phyloP scores from a whole-genome alignment of 2,888 invertebrate species.

The Cyclophora punctaria region DNA sequence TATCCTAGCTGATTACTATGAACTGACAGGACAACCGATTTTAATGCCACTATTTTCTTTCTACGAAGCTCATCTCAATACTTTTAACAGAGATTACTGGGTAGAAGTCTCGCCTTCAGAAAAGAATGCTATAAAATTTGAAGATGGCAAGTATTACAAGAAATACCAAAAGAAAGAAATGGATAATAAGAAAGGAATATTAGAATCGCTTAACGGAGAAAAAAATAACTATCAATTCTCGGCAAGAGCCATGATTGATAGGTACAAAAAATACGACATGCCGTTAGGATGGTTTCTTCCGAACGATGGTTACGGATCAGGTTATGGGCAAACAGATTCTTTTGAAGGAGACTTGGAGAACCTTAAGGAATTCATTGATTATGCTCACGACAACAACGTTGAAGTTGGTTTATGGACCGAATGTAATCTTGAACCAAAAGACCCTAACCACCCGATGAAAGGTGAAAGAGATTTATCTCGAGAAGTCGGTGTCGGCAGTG shows the following conservation, averaged over 20 bases:
- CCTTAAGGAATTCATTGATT: conserved; percentile 48
- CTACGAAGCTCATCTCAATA: conserved; percentile 62
- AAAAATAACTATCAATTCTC: conserved; percentile 65
- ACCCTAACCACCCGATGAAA: conserved; percentile 56
- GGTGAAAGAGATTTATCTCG: conserved; percentile 58
- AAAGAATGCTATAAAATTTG: conserved; percentile 46
- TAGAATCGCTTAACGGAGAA: conserved; percentile 65
- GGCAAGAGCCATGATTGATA: conserved; percentile 62
- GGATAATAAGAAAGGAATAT: conserved; percentile 43
- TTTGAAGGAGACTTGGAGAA: conserved; percentile 59
- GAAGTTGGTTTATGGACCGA: conserved; percentile 65
- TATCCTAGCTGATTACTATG: conserved; percentile 57
- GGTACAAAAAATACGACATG: conserved; percentile 55
- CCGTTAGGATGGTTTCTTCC: conserved; percentile 66
- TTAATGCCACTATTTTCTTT: conserved; percentile 61
- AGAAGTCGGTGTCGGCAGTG: conserved; percentile 51
- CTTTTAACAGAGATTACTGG: conserved; percentile 67
- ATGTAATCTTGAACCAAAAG: conserved; percentile 50
- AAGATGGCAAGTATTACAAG: conserved; percentile 62
- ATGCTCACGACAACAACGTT: conserved; percentile 48
- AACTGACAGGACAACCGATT: conserved; percentile 55
- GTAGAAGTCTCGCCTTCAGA: conserved; percentile 42
- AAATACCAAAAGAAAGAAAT: conserved; percentile 50
- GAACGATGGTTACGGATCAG: conserved; percentile 64
- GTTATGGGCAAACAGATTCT: conserved; percentile 61